Percentiles rank a stretch among this genome's conserved stretches.
Evolutionary conservation across 2,888 invertebrate species (phyloP).

Genomic region (Apoda limacodes): DNA sequence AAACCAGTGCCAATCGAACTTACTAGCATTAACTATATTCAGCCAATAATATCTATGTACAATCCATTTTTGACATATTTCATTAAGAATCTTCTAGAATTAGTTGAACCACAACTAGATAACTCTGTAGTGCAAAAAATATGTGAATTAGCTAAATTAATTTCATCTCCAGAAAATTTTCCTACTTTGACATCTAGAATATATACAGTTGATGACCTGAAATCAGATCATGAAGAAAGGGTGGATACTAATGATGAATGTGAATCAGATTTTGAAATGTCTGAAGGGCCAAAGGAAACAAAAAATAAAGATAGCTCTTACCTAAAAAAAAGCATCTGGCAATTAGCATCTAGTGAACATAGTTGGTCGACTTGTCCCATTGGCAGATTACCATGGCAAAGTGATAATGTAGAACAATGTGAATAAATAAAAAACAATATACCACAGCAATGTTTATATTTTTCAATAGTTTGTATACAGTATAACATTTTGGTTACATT

Average conservation of each 20-base stretch:
- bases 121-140: constrained; percentile 28
- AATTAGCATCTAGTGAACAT: neutral
- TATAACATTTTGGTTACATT: constrained; percentile 66
- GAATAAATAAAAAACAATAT: neutral
- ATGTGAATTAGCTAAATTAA: constrained; percentile 40
- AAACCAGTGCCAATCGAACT: constrained; percentile 43
- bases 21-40: constrained; percentile 38
- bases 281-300: neutral
- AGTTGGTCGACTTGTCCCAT: neutral
- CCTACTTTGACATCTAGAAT: constrained; percentile 33
- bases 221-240: constrained; percentile 14
- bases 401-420: neutral
- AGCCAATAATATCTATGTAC: constrained; percentile 46
- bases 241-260: constrained; percentile 8
- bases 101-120: constrained; percentile 42
- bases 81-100: constrained; percentile 36
- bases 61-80: constrained; percentile 49
- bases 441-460: constrained; percentile 56
- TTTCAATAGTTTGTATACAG: constrained; percentile 63
- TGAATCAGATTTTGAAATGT: neutral
- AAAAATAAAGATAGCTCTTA: neutral
- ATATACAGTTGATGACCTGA: constrained; percentile 57
- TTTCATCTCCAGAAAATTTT: constrained; percentile 38
- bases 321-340: neutral
- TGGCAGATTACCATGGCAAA: neutral